Evolutionary conservation across 2,797 vertebrate genomes (phyloP).

Genomic region (Phalloptychus januarius): DNA sequence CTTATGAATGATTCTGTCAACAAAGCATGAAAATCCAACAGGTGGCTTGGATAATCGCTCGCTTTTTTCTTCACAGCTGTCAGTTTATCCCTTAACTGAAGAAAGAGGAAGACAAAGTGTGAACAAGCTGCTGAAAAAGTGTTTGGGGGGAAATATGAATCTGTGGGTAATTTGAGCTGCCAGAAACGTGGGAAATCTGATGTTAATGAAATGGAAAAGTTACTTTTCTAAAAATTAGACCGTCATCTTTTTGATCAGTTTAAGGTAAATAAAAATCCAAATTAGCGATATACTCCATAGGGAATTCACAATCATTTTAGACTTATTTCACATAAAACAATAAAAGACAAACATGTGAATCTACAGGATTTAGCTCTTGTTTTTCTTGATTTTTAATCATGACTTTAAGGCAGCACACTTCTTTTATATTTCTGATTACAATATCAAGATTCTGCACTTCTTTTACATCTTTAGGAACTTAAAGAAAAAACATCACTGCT

Average conservation of each 20-base stretch:
- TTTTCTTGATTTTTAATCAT: not conserved
- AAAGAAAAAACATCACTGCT: conserved; percentile 4
- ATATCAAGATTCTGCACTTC: conserved; percentile 13
- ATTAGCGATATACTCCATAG: conserved; percentile 19
- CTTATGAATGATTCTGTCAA: conserved; percentile 2
- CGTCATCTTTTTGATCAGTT: not conserved
- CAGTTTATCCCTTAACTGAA: not conserved
- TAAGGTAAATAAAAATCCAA: conserved; percentile 9
- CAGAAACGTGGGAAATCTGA: not conserved
- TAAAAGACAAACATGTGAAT: not conserved
- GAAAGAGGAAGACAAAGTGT: conserved; percentile 18
- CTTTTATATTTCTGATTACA: not conserved
- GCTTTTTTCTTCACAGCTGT: conserved; percentile 14
- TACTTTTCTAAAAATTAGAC: not conserved
- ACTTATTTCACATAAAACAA: conserved; percentile 11
- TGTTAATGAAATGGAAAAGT: not conserved
- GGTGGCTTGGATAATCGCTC: conserved; percentile 6
- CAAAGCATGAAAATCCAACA: conserved; percentile 15
- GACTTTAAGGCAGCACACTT: not conserved
- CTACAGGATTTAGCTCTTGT: not conserved
- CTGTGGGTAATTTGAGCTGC: conserved; percentile 1
- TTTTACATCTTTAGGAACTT: not conserved
- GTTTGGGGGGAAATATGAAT: not conserved
- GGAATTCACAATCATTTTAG: conserved; percentile 32
- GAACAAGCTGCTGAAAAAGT: conserved; percentile 24